Percentiles rank a stretch among this genome's conserved stretches.
phyloP scores from a whole-genome alignment of 2,888 invertebrate species.

The Nebria brevicollis region DNA sequence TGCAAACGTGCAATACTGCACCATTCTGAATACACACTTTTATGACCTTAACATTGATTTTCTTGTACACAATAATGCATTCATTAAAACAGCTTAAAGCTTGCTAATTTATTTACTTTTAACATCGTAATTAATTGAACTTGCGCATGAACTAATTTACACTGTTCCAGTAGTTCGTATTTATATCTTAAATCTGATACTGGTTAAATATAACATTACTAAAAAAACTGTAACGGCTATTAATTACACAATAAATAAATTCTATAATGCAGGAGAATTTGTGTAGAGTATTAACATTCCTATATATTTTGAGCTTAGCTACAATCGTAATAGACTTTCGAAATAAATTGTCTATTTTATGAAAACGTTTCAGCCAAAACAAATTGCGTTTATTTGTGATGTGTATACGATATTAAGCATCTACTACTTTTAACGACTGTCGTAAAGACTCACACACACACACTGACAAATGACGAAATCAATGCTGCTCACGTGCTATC shows the following conservation, averaged over 20 bases:
- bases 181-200: background rate
- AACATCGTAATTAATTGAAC: background rate
- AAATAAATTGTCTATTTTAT: too few species aligned
- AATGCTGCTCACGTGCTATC: constrained; percentile 28
- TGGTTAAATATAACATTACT: background rate
- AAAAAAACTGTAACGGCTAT: background rate
- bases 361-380: too few species aligned
- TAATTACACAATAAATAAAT: too few species aligned
- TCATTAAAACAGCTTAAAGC: background rate
- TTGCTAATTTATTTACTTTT: background rate
- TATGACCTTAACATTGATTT: constrained; percentile 1
- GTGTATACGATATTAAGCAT: background rate
- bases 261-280: too few species aligned
- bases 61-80: background rate
- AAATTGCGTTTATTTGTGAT: too few species aligned
- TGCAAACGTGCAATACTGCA: background rate
- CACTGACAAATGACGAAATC: background rate
- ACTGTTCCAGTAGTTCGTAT: background rate
- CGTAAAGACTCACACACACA: background rate
- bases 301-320: too few species aligned
- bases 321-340: too few species aligned
- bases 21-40: background rate
- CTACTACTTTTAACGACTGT: background rate
- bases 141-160: background rate
- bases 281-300: too few species aligned